phyloP scores from a whole-genome alignment of 2,797 vertebrate species.

The Cyprinella venusta region DNA sequence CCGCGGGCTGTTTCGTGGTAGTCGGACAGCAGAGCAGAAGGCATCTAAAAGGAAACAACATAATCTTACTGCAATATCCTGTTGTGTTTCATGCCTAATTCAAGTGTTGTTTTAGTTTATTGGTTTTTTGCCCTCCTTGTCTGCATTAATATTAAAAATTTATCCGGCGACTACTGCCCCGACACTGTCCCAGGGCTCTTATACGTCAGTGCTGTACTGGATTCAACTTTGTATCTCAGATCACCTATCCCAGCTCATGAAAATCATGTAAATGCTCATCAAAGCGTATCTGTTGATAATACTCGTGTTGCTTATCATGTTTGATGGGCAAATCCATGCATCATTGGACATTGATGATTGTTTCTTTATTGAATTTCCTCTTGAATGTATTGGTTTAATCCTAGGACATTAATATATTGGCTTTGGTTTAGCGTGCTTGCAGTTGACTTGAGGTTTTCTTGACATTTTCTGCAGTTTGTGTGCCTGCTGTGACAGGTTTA shows the following conservation, averaged over 20 bases:
- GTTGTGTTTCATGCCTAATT: constrained; percentile 95
- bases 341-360: constrained; percentile 16
- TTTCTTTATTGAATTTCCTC: constrained; percentile 44
- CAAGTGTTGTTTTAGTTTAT: constrained; percentile 86
- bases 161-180: constrained; percentile 87
- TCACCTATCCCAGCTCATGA: constrained; percentile 71
- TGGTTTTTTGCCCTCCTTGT: constrained; percentile 79
- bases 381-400: constrained; percentile 45
- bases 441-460: constrained; percentile 26
- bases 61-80: constrained; percentile 99
- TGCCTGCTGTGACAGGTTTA: constrained; percentile 41
- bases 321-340: constrained; percentile 32
- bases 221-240: constrained; percentile 83
- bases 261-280: constrained; percentile 70
- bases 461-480: constrained; percentile 29
- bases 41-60: constrained; percentile 88
- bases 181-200: constrained; percentile 83
- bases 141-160: constrained; percentile 94
- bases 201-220: constrained; percentile 84
- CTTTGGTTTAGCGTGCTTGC: constrained; percentile 24
- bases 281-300: constrained; percentile 53
- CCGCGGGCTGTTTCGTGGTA: constrained; percentile 73
- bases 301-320: constrained; percentile 10
- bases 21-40: constrained; percentile 71
- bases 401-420: constrained; percentile 20